phyloP scores from a whole-genome alignment of 2,797 vertebrate genomes.

The Spheniscus humboldti region DNA sequence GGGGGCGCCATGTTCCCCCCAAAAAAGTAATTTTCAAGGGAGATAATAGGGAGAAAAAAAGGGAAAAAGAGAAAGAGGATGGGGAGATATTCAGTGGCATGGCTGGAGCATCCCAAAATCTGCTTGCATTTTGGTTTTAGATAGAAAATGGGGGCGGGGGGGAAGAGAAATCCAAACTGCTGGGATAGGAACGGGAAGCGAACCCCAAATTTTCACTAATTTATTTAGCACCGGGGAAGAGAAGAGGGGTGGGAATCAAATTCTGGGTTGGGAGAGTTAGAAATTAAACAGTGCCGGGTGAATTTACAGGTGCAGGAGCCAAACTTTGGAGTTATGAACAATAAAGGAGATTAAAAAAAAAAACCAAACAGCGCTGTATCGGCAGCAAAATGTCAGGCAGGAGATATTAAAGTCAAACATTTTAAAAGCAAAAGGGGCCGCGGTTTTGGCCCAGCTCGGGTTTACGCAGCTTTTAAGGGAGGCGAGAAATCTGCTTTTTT shows the following conservation, averaged over 20 bases:
- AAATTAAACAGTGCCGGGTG: background rate
- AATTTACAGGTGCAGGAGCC: background rate
- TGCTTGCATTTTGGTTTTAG: background rate
- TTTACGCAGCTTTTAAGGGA: background rate
- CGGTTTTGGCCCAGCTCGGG: background rate
- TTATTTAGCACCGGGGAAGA: background rate
- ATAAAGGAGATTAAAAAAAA: conserved; percentile 14
- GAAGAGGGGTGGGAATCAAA: background rate
- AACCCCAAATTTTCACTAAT: background rate
- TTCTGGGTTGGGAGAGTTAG: background rate
- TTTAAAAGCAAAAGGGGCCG: background rate
- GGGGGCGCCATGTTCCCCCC: background rate
- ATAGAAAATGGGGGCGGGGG: too few species aligned
- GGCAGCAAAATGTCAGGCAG: conserved; percentile 37
- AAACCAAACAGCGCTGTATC: too few species aligned
- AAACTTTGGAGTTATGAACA: conserved; percentile 31
- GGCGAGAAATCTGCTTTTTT: background rate
- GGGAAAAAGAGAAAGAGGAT: background rate
- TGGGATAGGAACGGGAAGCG: background rate
- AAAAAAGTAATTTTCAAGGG: fast-evolving
- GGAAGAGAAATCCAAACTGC: background rate
- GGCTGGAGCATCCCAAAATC: background rate
- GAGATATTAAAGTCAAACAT: conserved; percentile 58
- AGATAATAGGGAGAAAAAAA: background rate
- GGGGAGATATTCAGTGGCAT: background rate